Percentiles rank a stretch among this genome's conserved stretches.
Conservation (phyloP, 1,140 invertebrate genomes). For the Piezodorus guildinii region DNA sequence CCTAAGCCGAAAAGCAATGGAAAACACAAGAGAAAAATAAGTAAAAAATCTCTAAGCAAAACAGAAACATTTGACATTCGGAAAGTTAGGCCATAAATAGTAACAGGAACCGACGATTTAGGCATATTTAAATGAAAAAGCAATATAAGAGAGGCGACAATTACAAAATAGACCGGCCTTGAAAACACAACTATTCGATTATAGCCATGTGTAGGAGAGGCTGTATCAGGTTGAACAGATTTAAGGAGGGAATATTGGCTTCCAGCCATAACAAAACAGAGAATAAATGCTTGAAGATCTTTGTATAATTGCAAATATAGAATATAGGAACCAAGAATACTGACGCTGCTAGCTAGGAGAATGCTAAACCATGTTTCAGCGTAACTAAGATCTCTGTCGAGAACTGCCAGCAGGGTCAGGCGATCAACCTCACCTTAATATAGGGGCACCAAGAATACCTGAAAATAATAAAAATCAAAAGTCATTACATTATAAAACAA, state of each 20-base stretch:
- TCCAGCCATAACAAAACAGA: slow-evolving; percentile 92
- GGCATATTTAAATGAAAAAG: slow-evolving; percentile 48
- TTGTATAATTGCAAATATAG: slow-evolving; percentile 77
- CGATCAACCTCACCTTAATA: slow-evolving; percentile 76
- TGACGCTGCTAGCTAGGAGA: slow-evolving; percentile 72
- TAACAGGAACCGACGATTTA: slow-evolving; percentile 38
- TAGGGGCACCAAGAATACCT: slow-evolving; percentile 46
- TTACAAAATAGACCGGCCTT: slow-evolving; percentile 88
- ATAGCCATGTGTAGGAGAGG: slow-evolving; percentile 95
- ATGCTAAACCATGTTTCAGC: slow-evolving; percentile 76
- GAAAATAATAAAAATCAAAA: slow-evolving; percentile 15
- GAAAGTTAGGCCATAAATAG: slow-evolving; percentile 65
- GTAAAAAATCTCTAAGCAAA: slow-evolving; percentile 56
- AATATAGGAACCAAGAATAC: slow-evolving; percentile 70
- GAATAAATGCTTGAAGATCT: slow-evolving; percentile 86
- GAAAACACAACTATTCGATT: slow-evolving; percentile 91
- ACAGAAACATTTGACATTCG: slow-evolving; percentile 53
- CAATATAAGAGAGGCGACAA: slow-evolving; percentile 66
- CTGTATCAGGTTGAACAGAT: slow-evolving; percentile 96
- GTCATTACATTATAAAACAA: no score
- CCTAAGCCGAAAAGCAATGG: slow-evolving; percentile 88
- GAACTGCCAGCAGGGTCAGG: slow-evolving; percentile 75
- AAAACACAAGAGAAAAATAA: slow-evolving; percentile 77
- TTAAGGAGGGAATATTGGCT: slow-evolving; percentile 97
- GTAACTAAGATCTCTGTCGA: slow-evolving; percentile 82